A percentile compares a stretch with the other conserved stretches of the same genome.
Evolutionary conservation across 2,797 vertebrate genomes (phyloP).

Genomic region (Sparidentex hasta): DNA sequence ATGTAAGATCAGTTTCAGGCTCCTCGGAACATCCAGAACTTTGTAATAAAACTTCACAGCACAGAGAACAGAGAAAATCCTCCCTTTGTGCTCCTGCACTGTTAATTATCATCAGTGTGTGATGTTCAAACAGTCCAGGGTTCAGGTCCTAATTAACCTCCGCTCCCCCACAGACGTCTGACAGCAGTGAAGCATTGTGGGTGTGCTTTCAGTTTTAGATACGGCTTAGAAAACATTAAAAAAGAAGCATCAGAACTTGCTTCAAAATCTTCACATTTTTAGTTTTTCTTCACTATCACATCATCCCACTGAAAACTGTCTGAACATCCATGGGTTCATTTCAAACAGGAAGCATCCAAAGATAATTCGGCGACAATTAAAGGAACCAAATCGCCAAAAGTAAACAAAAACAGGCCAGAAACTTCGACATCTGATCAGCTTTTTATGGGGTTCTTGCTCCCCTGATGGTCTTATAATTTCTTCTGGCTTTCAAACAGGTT

Average conservation of each 20-base stretch:
- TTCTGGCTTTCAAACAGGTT: not conserved
- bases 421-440: too few relatives aligned
- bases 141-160: slow-evolving; percentile 13
- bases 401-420: not conserved
- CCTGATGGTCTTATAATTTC: not conserved
- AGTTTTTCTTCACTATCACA: not conserved
- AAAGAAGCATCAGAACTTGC: not conserved
- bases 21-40: not conserved
- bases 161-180: not conserved
- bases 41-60: too few relatives aligned
- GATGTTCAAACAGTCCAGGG: slow-evolving; percentile 7
- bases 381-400: not conserved
- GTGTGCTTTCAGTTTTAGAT: not conserved
- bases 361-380: not conserved
- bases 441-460: too few relatives aligned
- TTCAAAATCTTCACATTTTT: not conserved
- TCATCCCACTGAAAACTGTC: not conserved
- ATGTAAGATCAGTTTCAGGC: slow-evolving; percentile 3
- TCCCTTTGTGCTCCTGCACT: not conserved
- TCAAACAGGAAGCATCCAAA: not conserved
- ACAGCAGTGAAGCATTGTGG: not conserved
- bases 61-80: slow-evolving; percentile 4
- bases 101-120: slow-evolving; percentile 7
- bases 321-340: too few relatives aligned
- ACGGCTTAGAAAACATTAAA: not conserved